These are phyloP conservation scores for Acrobasis consociella DNA, from an alignment of 2,888 invertebrate species.

Conservation along the genomic window DNA sequence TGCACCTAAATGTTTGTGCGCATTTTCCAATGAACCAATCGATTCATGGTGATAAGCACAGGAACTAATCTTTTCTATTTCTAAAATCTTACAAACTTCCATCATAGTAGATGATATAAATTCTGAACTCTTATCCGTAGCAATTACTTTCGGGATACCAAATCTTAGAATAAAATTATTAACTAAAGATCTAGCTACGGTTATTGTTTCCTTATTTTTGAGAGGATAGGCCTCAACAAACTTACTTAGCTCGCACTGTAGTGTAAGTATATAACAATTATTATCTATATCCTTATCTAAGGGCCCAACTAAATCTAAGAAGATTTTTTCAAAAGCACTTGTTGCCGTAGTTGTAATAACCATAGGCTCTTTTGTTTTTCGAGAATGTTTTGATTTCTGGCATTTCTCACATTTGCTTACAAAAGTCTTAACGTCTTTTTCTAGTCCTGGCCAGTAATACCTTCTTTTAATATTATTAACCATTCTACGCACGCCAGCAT, in stretches of 20 bases:
- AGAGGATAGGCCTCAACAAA: background rate
- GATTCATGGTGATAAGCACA: constrained; percentile 23
- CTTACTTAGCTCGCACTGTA: constrained; percentile 2
- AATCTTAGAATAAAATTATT: constrained; percentile 10
- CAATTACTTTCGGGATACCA: background rate
- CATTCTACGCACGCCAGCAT: constrained; percentile 23
- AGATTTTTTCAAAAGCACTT: constrained; percentile 21
- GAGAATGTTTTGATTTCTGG: constrained; percentile 19
- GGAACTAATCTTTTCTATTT: constrained; percentile 20
- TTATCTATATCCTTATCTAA: constrained; percentile 23
- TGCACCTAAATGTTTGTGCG: constrained; percentile 26
- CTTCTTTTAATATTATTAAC: constrained; percentile 20
- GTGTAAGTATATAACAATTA: background rate
- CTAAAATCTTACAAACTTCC: constrained; percentile 21
- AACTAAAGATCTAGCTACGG: constrained; percentile 15
- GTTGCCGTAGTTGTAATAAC: constrained; percentile 18
- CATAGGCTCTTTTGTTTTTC: constrained; percentile 18
- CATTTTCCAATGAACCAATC: constrained; percentile 29
- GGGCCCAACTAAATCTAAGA: constrained; percentile 21
- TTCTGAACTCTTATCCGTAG: background rate
- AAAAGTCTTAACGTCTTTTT: constrained; percentile 20
- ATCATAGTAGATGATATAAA: background rate
- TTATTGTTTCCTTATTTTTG: background rate
- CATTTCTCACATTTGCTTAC: constrained; percentile 20
- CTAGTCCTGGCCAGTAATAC: constrained; percentile 21